Conservation (phyloP, 2,888 invertebrate genomes). For the Phymatocera aterrima region DNA sequence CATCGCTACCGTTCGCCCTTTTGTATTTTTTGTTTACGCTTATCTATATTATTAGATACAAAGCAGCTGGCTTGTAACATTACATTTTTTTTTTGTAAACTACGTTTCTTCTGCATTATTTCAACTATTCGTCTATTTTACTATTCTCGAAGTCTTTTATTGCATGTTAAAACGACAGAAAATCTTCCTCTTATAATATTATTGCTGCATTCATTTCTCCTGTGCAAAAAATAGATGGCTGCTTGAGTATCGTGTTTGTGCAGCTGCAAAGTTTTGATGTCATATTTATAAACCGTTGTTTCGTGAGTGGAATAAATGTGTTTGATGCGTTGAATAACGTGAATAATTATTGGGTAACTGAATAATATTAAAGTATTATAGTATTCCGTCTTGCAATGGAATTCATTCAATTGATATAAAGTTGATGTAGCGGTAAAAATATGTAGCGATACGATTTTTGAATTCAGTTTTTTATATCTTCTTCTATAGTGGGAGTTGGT, state of each 20-base stretch:
- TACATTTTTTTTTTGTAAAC: neutral
- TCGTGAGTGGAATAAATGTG: neutral
- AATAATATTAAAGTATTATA: no score
- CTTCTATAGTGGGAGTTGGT: conserved; percentile 59
- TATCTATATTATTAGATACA: neutral
- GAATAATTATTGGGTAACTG: no score
- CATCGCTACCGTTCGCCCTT: neutral
- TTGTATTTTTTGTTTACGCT: neutral
- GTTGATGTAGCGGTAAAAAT: neutral
- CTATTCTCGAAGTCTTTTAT: neutral
- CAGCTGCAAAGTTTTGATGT: neutral
- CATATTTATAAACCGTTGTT: neutral
- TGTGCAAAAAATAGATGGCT: neutral
- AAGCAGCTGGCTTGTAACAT: neutral
- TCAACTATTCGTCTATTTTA: neutral
- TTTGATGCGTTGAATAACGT: no score
- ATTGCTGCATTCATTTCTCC: neutral
- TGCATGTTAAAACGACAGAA: neutral
- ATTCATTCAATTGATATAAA: neutral
- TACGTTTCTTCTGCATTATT: neutral
- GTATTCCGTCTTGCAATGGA: no score
- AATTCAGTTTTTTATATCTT: no score
- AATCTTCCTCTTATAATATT: neutral
- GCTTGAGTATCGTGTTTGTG: neutral
- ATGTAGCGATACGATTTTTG: neutral